A percentile compares a stretch with the other conserved stretches of the same genome.
phyloP scores from a whole-genome alignment of 2,113 vertebrate species.

The Pholis gunnellus region DNA sequence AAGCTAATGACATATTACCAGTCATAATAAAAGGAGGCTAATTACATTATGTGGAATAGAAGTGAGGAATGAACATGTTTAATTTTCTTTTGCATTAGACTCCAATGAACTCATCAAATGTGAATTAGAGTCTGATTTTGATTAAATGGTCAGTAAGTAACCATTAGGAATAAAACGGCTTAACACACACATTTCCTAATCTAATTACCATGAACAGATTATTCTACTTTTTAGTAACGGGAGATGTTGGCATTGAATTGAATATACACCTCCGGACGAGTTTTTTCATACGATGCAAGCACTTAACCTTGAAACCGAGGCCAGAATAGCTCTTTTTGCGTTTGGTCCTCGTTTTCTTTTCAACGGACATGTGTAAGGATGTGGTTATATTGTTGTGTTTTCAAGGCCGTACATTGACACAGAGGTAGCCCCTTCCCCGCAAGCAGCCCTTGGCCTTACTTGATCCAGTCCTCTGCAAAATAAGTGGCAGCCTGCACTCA shows the following conservation, averaged over 20 bases:
- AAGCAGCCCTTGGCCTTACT: slow-evolving; percentile 66
- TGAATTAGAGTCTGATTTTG: slow-evolving; percentile 58
- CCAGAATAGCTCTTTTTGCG: background rate
- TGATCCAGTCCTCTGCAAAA: slow-evolving; percentile 81
- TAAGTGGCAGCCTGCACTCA: slow-evolving; percentile 79
- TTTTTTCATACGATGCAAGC: slow-evolving; percentile 9
- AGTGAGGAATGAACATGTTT: slow-evolving; percentile 45
- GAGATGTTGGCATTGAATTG: slow-evolving; percentile 8
- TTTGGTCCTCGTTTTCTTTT: background rate
- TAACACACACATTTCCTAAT: slow-evolving; percentile 47
- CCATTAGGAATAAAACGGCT: slow-evolving; percentile 44
- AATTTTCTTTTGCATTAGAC: slow-evolving; percentile 53
- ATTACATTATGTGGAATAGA: slow-evolving; percentile 53
- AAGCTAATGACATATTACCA: slow-evolving; percentile 52
- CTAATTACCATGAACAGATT: slow-evolving; percentile 45
- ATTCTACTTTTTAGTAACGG: slow-evolving; percentile 24
- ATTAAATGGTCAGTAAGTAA: slow-evolving; percentile 59
- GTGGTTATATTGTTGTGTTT: slow-evolving; percentile 31
- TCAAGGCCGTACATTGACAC: slow-evolving; percentile 43
- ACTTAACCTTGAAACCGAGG: slow-evolving; percentile 43
- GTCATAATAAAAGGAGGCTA: slow-evolving; percentile 47
- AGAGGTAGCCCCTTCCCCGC: slow-evolving; percentile 28
- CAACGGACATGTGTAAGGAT: slow-evolving; percentile 2
- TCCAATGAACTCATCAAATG: slow-evolving; percentile 63
- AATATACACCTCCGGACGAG: slow-evolving; percentile 11